phyloP scores from a whole-genome alignment of 2,888 invertebrate species.

The Lampropteryx suffumata region DNA sequence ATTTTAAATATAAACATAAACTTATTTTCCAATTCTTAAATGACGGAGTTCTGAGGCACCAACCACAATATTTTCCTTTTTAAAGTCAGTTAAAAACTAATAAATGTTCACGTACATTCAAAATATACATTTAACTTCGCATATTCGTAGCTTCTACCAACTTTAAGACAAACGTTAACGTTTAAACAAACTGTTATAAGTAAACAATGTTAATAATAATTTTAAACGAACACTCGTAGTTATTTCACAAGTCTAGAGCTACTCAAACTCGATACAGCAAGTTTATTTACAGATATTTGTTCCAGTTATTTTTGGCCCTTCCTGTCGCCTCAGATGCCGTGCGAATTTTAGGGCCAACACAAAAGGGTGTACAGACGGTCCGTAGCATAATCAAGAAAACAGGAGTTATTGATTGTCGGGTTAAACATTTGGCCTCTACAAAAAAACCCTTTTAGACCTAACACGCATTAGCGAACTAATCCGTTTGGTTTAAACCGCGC shows the following conservation, averaged over 20 bases:
- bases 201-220: conserved; percentile 15
- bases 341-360: conserved; percentile 72
- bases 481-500: no score
- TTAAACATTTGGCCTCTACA: no score
- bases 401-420: no score
- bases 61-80: no score
- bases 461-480: no score
- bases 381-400: not conserved
- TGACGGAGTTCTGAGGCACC: no score
- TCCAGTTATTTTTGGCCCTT: conserved; percentile 76
- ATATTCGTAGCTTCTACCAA: not conserved
- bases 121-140: not conserved
- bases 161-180: conserved; percentile 13
- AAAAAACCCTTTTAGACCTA: no score
- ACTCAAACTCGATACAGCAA: conserved; percentile 51
- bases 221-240: conserved; percentile 15
- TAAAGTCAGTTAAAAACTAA: no score
- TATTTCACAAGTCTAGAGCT: conserved; percentile 35
- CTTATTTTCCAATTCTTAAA: no score
- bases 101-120: not conserved
- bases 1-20: no score
- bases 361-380: conserved; percentile 23
- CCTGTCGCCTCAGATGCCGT: conserved; percentile 71
- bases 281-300: conserved; percentile 78
- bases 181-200: no score